These are phyloP conservation scores for Drosophila ogumai DNA, from an alignment of 1,140 invertebrate species.

Conservation along the genomic window DNA sequence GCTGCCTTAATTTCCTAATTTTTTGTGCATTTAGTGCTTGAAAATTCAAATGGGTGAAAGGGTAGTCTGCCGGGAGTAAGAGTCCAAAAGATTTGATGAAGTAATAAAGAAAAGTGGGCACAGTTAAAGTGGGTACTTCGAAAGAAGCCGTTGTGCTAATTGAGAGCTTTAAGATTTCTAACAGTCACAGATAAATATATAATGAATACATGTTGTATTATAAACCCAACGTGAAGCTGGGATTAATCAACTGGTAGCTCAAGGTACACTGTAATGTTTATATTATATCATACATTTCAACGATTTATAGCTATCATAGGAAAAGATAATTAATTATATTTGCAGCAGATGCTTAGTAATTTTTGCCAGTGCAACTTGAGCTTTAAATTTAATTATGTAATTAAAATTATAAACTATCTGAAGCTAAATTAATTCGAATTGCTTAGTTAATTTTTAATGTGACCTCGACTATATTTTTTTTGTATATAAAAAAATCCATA, in stretches of 20 bases:
- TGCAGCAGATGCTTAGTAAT: neutral
- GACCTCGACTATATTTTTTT: neutral
- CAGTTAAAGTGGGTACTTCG: slow-evolving; percentile 8
- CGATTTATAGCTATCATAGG: neutral
- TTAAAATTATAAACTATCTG: neutral
- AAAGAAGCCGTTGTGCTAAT: slow-evolving; percentile 9
- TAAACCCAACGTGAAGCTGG: neutral
- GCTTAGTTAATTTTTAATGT: neutral
- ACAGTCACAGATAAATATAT: neutral
- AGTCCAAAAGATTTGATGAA: slow-evolving; percentile 30
- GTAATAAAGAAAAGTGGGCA: slow-evolving; percentile 31
- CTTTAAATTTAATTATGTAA: neutral
- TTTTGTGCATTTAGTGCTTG: slow-evolving; percentile 18
- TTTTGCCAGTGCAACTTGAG: neutral
- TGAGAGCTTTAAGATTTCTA: slow-evolving; percentile 7
- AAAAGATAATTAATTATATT: neutral
- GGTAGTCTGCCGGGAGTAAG: slow-evolving; percentile 10
- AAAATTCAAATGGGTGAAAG: slow-evolving; percentile 38
- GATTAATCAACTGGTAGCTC: neutral
- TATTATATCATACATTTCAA: too few relatives aligned
- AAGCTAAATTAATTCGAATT: neutral
- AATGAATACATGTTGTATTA: neutral
- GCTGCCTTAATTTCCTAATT: neutral
- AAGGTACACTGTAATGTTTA: too few relatives aligned
- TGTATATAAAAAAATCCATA: neutral